Base-by-base conservation (phyloP, 2,113 vertebrate genomes). In the Podilymbus podiceps region DNA sequence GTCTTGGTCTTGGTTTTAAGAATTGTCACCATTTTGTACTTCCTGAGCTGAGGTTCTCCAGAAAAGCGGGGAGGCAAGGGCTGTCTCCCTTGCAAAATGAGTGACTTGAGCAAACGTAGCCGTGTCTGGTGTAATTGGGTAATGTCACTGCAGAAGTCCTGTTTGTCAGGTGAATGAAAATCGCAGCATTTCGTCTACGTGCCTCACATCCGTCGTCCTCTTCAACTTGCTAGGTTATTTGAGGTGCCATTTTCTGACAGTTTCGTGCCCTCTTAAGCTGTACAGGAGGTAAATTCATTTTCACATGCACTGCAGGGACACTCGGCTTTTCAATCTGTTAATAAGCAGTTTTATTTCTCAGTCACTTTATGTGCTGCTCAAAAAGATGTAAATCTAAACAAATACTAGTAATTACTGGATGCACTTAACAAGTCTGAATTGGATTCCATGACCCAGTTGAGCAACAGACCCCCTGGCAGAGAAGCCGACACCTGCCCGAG, bases 211-310 rank as follows among this genome's bases (percentile, higher is more conserved):
- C 75, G 6, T 56, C 11, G 5, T 71, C 56, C 31, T 89, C 73
- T 69, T 62, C n/a, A 67, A 7, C 76, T 53, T 17, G 55, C 55
- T 59, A 7, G 44, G 35, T 59, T 80, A 19, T 78, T 72, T 40
- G 62, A 83, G 72, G 72, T 77, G 38, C 87, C 0, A 5, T 20
- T 82, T 42, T 28, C 46, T 31, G 22, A 22, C 2, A 1, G 11
- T 52, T 93, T 67, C 67, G 49, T 89, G 81, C 75, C 71, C 76
- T 72, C 69, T 31, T 33, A 21, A 69, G 73, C 66, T 2, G 6
- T 55, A 28, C 71, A 11, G 88, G 88, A 96, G 92, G 92, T 60
- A 84, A 63, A 80, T 88, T 88, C 78, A 50, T 90, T 96, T 87
- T 84, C 64, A 42, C 64, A 9, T 2, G 47, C 73, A 4, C 90